Percentiles rank a stretch among this genome's conserved stretches.
These are phyloP conservation scores for Epizoanthus scotinus DNA, from an alignment of 92 coral and sea anemone genomes.

Conservation along the genomic window DNA sequence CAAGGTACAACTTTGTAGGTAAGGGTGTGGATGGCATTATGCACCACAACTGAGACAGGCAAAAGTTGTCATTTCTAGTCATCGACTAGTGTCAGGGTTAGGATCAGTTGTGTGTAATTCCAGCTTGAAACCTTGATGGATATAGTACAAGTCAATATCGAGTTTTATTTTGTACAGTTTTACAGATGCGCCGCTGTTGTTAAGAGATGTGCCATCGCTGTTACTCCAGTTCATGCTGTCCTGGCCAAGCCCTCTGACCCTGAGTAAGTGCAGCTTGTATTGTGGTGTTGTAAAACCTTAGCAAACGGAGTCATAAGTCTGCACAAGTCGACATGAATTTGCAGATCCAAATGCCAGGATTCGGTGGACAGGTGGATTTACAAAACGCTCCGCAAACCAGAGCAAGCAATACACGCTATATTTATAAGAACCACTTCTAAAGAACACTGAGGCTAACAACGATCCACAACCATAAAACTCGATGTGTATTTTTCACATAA, in stretches of 20 bases:
- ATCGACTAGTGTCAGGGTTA: too few species aligned
- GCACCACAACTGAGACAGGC: neutral
- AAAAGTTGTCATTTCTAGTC: too few species aligned
- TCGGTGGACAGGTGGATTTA: too few species aligned
- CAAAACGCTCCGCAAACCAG: too few species aligned
- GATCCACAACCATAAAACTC: too few species aligned
- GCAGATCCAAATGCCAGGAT: too few species aligned
- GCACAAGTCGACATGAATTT: too few species aligned
- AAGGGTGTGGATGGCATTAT: neutral
- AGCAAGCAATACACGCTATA: too few species aligned
- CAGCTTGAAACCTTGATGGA: neutral
- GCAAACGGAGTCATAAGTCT: neutral
- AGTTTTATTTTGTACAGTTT: constrained; percentile 12
- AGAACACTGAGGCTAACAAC: too few species aligned
- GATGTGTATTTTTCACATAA: too few species aligned
- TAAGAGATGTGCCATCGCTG: constrained; percentile 87
- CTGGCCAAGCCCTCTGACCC: constrained; percentile 79
- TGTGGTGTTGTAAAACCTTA: neutral
- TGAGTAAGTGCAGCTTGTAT: constrained; percentile 53
- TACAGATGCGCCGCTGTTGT: constrained; percentile 62
- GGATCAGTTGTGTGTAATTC: too few species aligned
- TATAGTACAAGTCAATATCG: neutral
- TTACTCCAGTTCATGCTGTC: constrained; percentile 84
- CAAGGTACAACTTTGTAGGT: neutral
- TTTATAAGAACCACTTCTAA: too few species aligned